A percentile compares a stretch with the other conserved stretches of the same genome.
Evolutionary conservation across 2,797 vertebrate species (phyloP).

Genomic region (Coendou prehensilis): DNA sequence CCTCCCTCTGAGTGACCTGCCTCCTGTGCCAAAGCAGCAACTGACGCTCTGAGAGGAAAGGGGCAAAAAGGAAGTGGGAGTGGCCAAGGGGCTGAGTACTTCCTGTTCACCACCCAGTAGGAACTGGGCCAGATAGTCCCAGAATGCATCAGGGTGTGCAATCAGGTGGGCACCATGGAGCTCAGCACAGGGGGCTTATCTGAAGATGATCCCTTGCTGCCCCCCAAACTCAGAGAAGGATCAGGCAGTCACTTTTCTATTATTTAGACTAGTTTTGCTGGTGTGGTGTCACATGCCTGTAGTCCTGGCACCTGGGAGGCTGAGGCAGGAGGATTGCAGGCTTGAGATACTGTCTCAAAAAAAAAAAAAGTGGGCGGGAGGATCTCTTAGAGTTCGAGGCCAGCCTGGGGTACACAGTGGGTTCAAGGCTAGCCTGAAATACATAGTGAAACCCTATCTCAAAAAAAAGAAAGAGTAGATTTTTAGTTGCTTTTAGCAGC

Average conservation of each 20-base stretch:
- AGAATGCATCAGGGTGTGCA: background rate
- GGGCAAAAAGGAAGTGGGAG: constrained; percentile 33
- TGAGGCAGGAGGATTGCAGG: background rate
- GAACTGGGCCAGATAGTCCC: background rate
- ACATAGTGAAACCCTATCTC: background rate
- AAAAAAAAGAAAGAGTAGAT: background rate
- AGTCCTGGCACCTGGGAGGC: background rate
- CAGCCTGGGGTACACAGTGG: background rate
- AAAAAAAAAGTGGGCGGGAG: background rate
- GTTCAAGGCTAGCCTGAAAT: background rate
- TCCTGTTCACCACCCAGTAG: background rate
- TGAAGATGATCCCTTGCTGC: background rate
- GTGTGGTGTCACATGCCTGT: background rate
- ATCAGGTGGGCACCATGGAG: background rate
- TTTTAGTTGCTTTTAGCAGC: constrained; percentile 28
- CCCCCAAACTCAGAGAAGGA: background rate
- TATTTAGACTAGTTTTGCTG: background rate
- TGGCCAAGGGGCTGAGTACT: background rate
- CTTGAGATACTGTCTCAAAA: background rate
- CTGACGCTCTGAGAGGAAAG: background rate
- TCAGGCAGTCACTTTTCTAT: background rate
- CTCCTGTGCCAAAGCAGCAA: background rate
- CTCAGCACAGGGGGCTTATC: background rate
- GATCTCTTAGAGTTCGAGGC: background rate
- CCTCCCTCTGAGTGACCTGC: background rate